Conservation (phyloP, 2,113 vertebrate genomes). For the Halcyon senegalensis region DNA sequence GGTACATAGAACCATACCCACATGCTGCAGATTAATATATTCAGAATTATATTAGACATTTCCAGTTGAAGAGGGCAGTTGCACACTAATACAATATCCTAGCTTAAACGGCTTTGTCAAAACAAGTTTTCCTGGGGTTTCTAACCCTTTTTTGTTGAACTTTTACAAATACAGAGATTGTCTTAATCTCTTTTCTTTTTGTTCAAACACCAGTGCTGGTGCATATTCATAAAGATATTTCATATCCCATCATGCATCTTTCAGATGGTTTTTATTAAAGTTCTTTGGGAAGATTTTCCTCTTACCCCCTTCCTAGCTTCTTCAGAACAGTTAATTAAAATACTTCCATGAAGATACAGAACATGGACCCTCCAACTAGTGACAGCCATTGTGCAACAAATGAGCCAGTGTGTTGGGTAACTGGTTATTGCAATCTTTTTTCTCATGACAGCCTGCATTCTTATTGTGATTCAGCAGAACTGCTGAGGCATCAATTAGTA, state of each 20-base stretch:
- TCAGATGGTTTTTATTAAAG: conserved; percentile 53
- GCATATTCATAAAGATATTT: conserved; percentile 52
- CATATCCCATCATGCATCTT: background rate
- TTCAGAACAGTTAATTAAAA: conserved; percentile 62
- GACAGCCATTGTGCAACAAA: conserved; percentile 48
- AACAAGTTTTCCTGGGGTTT: conserved; percentile 38
- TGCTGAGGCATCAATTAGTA: conserved; percentile 72
- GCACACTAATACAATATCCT: background rate
- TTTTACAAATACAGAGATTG: background rate
- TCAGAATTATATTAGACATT: conserved; percentile 16
- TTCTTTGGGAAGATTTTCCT: conserved; percentile 44
- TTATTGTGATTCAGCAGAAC: conserved; percentile 70
- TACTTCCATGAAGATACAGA: conserved; percentile 49
- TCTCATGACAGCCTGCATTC: conserved; percentile 33
- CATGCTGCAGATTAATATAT: conserved; percentile 16
- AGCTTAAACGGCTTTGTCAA: conserved; percentile 17
- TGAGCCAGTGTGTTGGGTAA: background rate
- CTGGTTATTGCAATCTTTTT: conserved; percentile 29
- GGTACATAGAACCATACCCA: background rate
- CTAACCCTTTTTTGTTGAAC: conserved; percentile 14
- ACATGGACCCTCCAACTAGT: conserved; percentile 38
- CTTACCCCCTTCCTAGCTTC: background rate
- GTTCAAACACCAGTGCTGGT: conserved; percentile 39
- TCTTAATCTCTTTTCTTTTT: conserved; percentile 45
- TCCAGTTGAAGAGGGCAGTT: conserved; percentile 5